Evolutionary conservation across 2,888 invertebrate genomes (phyloP).

Genomic region (Drosophila koepferae): DNA sequence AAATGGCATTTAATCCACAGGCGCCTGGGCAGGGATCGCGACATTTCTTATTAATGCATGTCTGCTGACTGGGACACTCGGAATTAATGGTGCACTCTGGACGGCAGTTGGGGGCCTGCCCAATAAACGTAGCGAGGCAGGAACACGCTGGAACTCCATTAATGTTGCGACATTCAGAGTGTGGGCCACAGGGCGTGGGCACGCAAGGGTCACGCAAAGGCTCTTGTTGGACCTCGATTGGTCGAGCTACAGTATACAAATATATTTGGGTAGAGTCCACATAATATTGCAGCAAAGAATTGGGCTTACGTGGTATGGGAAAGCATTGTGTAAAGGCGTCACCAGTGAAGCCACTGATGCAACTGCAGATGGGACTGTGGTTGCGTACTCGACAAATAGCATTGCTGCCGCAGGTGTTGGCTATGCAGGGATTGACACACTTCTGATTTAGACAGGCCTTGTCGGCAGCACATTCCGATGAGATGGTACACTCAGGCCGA

Average conservation of each 20-base stretch:
- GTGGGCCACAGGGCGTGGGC: slow-evolving; percentile 90
- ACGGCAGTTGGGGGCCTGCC: slow-evolving; percentile 90
- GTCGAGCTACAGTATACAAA: slow-evolving; percentile 67
- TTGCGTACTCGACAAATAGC: slow-evolving; percentile 91
- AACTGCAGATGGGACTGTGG: slow-evolving; percentile 92
- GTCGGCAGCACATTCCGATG: slow-evolving; percentile 90
- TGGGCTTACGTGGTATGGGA: slow-evolving; percentile 85
- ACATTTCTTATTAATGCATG: slow-evolving; percentile 91
- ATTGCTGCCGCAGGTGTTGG: slow-evolving; percentile 88
- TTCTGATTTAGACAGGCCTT: slow-evolving; percentile 91
- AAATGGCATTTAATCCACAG: slow-evolving; percentile 88
- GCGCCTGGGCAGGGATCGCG: slow-evolving; percentile 90
- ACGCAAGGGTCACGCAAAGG: slow-evolving; percentile 87
- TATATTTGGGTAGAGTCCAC: neutral
- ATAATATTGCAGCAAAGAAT: neutral
- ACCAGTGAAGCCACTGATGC: slow-evolving; percentile 89
- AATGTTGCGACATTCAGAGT: slow-evolving; percentile 88
- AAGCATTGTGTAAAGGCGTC: slow-evolving; percentile 90
- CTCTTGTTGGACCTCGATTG: slow-evolving; percentile 66
- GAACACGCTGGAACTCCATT: slow-evolving; percentile 88
- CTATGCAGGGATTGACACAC: slow-evolving; percentile 91
- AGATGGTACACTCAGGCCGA: slow-evolving; percentile 92
- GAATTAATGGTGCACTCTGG: slow-evolving; percentile 91
- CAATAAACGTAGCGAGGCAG: slow-evolving; percentile 88
- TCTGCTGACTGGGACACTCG: slow-evolving; percentile 89